These are phyloP conservation scores for Stichodactyla helianthus DNA, from an alignment of 64 coral and sea anemone species.

Conservation along the genomic window DNA sequence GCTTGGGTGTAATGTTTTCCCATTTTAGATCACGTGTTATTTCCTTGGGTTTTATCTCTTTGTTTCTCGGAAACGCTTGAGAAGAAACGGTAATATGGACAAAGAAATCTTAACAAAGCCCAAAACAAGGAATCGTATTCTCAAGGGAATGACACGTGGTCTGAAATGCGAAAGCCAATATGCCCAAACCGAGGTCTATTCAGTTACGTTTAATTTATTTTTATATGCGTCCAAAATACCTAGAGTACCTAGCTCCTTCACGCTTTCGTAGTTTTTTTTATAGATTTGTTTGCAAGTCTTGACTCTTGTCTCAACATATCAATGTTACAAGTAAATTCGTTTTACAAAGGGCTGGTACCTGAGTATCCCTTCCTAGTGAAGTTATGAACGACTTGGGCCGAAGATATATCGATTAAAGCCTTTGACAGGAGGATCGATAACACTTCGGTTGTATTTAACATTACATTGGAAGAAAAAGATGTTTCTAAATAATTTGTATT, in stretches of 20 bases:
- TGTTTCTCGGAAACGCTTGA: no score
- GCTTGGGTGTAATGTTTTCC: no score
- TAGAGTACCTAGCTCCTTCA: neutral
- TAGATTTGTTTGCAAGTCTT: neutral
- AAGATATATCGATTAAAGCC: neutral
- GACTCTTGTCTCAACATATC: neutral
- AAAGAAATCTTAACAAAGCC: no score
- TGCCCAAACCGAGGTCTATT: no score
- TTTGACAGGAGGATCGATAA: conserved; percentile 5
- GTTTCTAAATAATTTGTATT: neutral
- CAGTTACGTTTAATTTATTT: no score
- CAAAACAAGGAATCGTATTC: no score
- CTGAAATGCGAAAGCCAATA: no score
- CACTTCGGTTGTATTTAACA: conserved; percentile 11
- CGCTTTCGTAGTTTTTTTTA: neutral
- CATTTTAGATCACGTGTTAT: no score
- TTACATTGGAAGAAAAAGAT: neutral
- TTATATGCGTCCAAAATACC: no score
- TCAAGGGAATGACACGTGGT: no score
- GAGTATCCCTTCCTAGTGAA: neutral
- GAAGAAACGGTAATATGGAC: no score
- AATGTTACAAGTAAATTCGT: neutral
- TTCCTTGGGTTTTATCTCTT: no score
- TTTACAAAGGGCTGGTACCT: conserved; percentile 5
- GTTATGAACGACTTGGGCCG: neutral